phyloP scores from a whole-genome alignment of 92 coral and sea anemone genomes.

The Siderastrea siderea region DNA sequence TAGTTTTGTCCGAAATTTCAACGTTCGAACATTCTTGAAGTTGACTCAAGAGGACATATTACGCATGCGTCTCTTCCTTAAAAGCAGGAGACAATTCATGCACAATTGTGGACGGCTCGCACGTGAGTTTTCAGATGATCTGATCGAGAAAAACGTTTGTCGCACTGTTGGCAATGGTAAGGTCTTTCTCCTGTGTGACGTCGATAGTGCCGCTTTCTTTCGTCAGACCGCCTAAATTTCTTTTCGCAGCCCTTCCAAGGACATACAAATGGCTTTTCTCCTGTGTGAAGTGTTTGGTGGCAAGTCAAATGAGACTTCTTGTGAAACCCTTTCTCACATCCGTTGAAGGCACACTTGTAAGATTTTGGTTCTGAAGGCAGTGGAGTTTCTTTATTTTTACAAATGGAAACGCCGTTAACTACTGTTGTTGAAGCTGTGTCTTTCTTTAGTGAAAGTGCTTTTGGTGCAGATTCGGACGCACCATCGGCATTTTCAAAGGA shows the following conservation, averaged over 20 bases:
- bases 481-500: not conserved
- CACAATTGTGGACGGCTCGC: no score
- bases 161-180: slow-evolving; percentile 7
- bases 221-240: slow-evolving; percentile 4
- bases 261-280: not conserved
- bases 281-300: slow-evolving; percentile 1
- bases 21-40: no score
- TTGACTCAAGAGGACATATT: no score
- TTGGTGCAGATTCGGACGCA: not conserved
- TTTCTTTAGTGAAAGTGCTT: not conserved
- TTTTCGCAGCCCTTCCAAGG: slow-evolving; percentile 15
- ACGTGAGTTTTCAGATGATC: slow-evolving; percentile 13
- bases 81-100: no score
- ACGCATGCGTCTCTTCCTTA: no score
- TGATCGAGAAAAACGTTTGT: slow-evolving; percentile 1
- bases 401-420: no score
- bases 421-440: not conserved
- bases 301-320: not conserved
- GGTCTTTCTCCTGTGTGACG: slow-evolving; percentile 19
- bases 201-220: not conserved
- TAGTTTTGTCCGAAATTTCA: no score
- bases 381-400: not conserved
- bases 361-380: not conserved
- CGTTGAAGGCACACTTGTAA: not conserved
- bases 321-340: not conserved